Percentiles rank a stretch among this genome's conserved stretches.
These are phyloP conservation scores for Sebastes oblongus DNA, from an alignment of 2,797 vertebrate species.

Conservation along the genomic window DNA sequence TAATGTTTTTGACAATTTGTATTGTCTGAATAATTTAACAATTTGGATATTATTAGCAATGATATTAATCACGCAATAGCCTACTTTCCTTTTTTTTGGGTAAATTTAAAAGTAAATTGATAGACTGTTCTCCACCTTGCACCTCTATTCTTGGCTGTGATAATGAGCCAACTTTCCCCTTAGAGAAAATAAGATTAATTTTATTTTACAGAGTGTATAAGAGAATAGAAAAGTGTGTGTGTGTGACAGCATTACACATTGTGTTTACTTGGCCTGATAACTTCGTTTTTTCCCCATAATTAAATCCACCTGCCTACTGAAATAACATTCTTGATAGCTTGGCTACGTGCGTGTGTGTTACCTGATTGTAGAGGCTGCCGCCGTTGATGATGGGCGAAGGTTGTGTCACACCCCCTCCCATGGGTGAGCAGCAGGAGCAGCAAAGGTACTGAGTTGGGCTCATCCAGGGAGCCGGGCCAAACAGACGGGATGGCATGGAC, in stretches of 20 bases:
- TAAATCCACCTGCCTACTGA: background rate
- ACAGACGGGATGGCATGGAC: slow-evolving; percentile 58
- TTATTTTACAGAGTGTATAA: background rate
- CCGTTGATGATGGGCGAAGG: slow-evolving; percentile 62
- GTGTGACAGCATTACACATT: background rate
- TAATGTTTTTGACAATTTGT: background rate
- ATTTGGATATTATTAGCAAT: background rate
- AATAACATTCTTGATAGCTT: background rate
- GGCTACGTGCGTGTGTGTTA: slow-evolving; percentile 25
- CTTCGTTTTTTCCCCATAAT: background rate
- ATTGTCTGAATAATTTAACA: slow-evolving; percentile 13
- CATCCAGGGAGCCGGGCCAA: slow-evolving; percentile 69
- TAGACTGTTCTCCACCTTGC: background rate
- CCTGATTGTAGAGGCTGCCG: slow-evolving; percentile 76
- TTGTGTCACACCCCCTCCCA: slow-evolving; percentile 59
- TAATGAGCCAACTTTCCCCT: background rate
- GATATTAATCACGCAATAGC: background rate
- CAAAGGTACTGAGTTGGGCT: slow-evolving; percentile 74
- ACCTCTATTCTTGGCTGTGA: slow-evolving; percentile 21
- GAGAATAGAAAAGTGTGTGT: background rate
- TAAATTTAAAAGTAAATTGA: slow-evolving; percentile 18
- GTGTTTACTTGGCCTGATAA: background rate
- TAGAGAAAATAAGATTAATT: background rate
- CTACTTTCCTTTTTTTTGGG: background rate
- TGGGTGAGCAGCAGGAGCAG: slow-evolving; percentile 74